A percentile compares a stretch with the other conserved stretches of the same genome.
Evolutionary conservation across 2,797 vertebrate species (phyloP).

Genomic region (Myoxocephalus aenaeus): DNA sequence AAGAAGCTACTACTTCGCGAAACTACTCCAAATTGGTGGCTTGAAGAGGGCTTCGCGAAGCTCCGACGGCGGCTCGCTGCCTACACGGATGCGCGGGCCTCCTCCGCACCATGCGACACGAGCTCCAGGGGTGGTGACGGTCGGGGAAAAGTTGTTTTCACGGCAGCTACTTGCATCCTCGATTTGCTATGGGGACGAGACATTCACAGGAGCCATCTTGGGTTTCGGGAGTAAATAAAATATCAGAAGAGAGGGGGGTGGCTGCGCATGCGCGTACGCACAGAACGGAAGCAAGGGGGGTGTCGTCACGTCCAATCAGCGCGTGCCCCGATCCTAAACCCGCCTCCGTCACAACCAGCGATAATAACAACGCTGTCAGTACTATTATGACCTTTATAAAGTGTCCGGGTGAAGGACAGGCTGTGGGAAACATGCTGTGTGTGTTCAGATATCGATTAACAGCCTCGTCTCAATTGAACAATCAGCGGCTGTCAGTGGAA

Average conservation of each 20-base stretch:
- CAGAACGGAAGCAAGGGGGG: constrained; percentile 67
- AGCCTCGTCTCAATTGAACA: not conserved
- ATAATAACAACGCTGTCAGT: constrained; percentile 75
- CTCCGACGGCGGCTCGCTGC: constrained; percentile 73
- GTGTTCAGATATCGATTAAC: not conserved
- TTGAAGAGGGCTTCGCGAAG: constrained; percentile 72
- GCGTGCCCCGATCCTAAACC: constrained; percentile 66
- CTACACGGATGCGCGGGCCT: constrained; percentile 69
- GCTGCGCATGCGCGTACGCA: constrained; percentile 81
- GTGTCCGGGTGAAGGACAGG: constrained; percentile 59
- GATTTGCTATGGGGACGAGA: constrained; percentile 82
- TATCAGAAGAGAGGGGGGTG: constrained; percentile 82
- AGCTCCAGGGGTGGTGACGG: constrained; percentile 78
- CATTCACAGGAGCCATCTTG: constrained; percentile 87
- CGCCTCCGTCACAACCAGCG: constrained; percentile 77
- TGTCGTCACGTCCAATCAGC: constrained; percentile 74
- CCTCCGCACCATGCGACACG: constrained; percentile 75
- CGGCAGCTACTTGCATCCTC: constrained; percentile 84
- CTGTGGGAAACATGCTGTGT: not conserved
- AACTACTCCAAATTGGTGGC: constrained; percentile 82
- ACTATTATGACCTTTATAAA: constrained; percentile 77
- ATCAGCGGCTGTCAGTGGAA: constrained; percentile 22
- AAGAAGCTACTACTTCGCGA: constrained; percentile 81
- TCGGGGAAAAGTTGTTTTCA: constrained; percentile 83
- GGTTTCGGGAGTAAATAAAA: constrained; percentile 89